Conservation (phyloP, 2,888 invertebrate genomes). For the Melanargia galathea region DNA sequence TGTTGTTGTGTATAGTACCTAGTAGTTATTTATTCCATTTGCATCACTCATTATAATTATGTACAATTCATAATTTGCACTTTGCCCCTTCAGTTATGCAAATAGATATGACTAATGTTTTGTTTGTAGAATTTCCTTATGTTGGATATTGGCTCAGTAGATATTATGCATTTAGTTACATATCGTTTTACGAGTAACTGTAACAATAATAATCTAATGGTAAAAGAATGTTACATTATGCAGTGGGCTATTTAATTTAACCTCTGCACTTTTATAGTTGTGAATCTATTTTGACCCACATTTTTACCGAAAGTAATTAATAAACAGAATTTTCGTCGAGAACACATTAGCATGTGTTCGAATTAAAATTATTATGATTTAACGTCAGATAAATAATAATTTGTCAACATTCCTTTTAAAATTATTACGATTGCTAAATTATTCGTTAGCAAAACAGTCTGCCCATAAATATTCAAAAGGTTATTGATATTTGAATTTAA, state of each 20-base stretch:
- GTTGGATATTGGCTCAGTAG: neutral
- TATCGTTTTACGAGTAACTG: neutral
- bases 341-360: too few relatives aligned
- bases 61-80: constrained; percentile 9
- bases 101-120: neutral
- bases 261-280: neutral
- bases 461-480: constrained; percentile 1
- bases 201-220: neutral
- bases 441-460: neutral
- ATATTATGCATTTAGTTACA: too few relatives aligned
- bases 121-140: neutral
- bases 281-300: neutral
- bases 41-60: constrained; percentile 2
- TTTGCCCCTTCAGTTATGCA: neutral
- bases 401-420: neutral
- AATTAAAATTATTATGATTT: constrained; percentile 5
- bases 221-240: neutral
- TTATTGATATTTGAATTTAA: neutral
- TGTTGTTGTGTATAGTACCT: neutral
- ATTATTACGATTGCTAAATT: constrained; percentile 15
- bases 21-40: neutral
- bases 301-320: neutral
- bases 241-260: neutral
- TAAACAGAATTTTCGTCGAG: neutral
- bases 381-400: constrained; percentile 1